phyloP scores from a whole-genome alignment of 2,888 invertebrate genomes.

The Aromia moschata region DNA sequence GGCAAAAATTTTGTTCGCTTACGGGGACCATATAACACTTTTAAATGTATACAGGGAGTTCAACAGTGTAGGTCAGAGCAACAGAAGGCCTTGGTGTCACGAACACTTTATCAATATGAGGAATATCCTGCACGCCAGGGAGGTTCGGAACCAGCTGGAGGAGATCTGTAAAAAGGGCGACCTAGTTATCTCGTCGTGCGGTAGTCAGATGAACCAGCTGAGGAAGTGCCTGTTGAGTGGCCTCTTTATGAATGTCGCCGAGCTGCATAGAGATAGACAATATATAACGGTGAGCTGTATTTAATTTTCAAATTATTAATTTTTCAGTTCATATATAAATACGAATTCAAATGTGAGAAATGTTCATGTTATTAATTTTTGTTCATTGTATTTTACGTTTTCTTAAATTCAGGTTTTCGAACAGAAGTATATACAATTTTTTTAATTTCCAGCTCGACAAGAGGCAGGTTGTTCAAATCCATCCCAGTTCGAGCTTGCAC shows the following conservation, averaged over 20 bases:
- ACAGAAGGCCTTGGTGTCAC: slow-evolving; percentile 80
- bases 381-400: too few species aligned
- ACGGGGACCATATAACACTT: slow-evolving; percentile 92
- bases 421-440: too few species aligned
- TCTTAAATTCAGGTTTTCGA: too few species aligned
- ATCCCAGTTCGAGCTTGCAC: slow-evolving; percentile 84
- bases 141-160: slow-evolving; percentile 82
- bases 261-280: slow-evolving; percentile 75
- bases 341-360: too few species aligned
- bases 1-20: slow-evolving; percentile 84
- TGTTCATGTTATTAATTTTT: too few species aligned
- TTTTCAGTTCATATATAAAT: too few species aligned
- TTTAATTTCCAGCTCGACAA: slow-evolving; percentile 66
- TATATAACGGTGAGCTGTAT: slow-evolving; percentile 73
- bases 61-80: slow-evolving; percentile 69
- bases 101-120: slow-evolving; percentile 87
- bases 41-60: slow-evolving; percentile 88
- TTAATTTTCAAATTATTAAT: too few species aligned
- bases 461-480: slow-evolving; percentile 78
- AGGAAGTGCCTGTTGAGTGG: slow-evolving; percentile 84
- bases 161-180: slow-evolving; percentile 70
- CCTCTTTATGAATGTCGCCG: slow-evolving; percentile 87
- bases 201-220: slow-evolving; percentile 70
- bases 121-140: slow-evolving; percentile 82
- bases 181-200: slow-evolving; percentile 72